phyloP scores from a whole-genome alignment of 2,888 invertebrate species.

The Leucoptera coffeella region DNA sequence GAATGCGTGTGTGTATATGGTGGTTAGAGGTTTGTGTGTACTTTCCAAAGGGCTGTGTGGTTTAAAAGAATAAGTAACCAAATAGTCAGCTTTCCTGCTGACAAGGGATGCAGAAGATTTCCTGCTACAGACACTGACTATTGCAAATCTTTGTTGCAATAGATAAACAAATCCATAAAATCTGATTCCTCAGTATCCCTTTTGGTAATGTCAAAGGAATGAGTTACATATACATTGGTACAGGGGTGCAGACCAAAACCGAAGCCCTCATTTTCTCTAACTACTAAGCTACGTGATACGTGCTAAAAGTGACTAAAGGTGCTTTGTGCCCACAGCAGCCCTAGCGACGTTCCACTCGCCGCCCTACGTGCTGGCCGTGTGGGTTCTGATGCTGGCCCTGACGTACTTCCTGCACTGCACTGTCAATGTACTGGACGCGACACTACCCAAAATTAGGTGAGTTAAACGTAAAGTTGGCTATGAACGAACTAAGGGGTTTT shows the following conservation, averaged over 20 bases:
- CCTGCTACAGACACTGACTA: background rate
- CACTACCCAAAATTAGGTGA: slow-evolving; percentile 25
- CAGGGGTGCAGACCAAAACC: background rate
- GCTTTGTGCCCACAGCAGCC: slow-evolving; percentile 14
- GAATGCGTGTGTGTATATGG: too few relatives aligned
- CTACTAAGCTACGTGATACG: background rate
- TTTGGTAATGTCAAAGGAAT: too few relatives aligned
- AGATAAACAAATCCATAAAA: too few relatives aligned
- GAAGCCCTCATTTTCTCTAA: background rate
- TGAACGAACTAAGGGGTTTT: too few relatives aligned
- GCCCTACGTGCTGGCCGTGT: slow-evolving; percentile 35
- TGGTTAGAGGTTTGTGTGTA: too few relatives aligned
- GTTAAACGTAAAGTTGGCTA: too few relatives aligned
- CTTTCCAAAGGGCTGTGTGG: too few relatives aligned
- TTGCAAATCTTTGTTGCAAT: too few relatives aligned
- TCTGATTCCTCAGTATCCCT: too few relatives aligned
- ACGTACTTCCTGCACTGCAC: slow-evolving; percentile 33
- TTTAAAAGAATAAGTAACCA: too few relatives aligned
- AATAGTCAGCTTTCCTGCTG: too few relatives aligned
- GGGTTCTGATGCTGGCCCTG: slow-evolving; percentile 27
- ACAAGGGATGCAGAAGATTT: too few relatives aligned
- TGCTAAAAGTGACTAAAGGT: background rate
- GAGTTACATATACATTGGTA: background rate
- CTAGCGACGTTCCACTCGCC: slow-evolving; percentile 40
- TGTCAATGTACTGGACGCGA: slow-evolving; percentile 19